Evolutionary conservation across 2,888 invertebrate species (phyloP).

Genomic region (Elmis aenea): DNA sequence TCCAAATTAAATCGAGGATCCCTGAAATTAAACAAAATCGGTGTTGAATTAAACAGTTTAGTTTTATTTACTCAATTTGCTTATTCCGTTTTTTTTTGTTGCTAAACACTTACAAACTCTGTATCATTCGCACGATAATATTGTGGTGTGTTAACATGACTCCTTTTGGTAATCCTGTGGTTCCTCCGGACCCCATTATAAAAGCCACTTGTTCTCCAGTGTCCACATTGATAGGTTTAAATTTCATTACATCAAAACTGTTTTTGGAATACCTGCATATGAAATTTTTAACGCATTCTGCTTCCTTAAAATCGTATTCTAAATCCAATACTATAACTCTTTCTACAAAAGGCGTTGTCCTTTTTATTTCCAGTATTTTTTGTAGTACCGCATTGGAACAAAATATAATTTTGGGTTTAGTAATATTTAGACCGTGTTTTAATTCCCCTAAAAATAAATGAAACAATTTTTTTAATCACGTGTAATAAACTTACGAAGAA

Average conservation of each 20-base stretch:
- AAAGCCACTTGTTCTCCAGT: constrained; percentile 26
- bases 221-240: constrained; percentile 18
- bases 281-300: constrained; percentile 41
- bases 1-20: no score
- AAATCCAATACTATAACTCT: constrained; percentile 55
- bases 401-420: constrained; percentile 62
- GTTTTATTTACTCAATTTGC: no score
- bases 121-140: constrained; percentile 10
- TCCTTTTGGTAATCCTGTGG: constrained; percentile 65
- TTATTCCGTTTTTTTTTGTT: no score
- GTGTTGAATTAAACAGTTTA: no score
- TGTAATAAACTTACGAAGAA: no score
- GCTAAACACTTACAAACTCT: constrained; percentile 5
- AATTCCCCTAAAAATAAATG: constrained; percentile 24
- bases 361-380: constrained; percentile 51
- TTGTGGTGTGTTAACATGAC: constrained; percentile 60
- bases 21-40: no score
- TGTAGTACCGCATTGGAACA: constrained; percentile 54
- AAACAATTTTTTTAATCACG: no score
- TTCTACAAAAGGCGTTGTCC: constrained; percentile 37
- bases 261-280: constrained; percentile 40
- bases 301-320: constrained; percentile 39
- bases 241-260: constrained; percentile 7
- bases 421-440: constrained; percentile 55
- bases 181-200: constrained; percentile 63